Conservation (phyloP, 2,113 vertebrate species). For the Tinamus guttatus region DNA sequence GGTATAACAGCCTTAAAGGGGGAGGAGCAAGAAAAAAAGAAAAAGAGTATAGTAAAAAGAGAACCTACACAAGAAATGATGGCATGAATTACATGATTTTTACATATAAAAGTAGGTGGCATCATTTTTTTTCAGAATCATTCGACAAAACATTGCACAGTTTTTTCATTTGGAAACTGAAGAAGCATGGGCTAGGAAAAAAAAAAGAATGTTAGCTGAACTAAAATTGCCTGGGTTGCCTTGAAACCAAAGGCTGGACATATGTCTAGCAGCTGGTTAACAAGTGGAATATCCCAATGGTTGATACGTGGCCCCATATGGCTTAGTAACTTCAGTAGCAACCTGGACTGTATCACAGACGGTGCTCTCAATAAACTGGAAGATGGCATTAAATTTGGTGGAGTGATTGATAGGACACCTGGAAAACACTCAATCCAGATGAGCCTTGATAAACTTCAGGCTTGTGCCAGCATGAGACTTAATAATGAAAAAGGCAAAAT, state of each 20-base stretch:
- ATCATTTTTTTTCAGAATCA: not conserved
- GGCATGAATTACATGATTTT: not conserved
- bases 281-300: not conserved
- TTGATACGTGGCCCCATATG: not conserved
- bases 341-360: not conserved
- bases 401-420: not conserved
- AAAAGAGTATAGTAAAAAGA: not conserved
- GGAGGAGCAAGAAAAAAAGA: not conserved
- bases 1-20: fast-evolving
- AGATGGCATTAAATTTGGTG: not conserved
- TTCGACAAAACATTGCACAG: not conserved
- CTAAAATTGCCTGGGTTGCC: not conserved
- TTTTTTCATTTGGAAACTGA: not conserved
- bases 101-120: not conserved
- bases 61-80: not conserved
- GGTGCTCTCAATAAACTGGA: not conserved
- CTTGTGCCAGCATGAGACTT: not conserved
- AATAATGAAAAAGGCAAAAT: not conserved
- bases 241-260: not conserved
- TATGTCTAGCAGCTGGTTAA: not conserved
- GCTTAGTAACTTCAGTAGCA: not conserved
- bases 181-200: not conserved
- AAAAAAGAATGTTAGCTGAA: not conserved
- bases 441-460: not conserved
- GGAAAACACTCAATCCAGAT: not conserved